Evolutionary conservation across 2,113 vertebrate species (phyloP).

Genomic region (Acinonyx jubatus): DNA sequence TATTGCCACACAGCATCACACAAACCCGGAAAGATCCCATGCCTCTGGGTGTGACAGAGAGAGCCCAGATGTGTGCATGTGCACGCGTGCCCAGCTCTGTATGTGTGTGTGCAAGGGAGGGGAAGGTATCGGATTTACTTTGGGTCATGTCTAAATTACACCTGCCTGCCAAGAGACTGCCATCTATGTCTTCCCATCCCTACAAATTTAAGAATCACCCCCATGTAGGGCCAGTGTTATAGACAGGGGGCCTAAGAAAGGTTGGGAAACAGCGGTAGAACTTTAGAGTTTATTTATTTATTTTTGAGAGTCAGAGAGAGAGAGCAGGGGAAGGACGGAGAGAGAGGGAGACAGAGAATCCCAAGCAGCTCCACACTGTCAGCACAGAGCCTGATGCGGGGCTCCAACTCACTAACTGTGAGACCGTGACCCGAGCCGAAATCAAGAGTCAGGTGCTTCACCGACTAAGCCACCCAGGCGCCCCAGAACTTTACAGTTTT

Average conservation of each 20-base stretch:
- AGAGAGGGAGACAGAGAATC: too few relatives aligned
- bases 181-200: too few relatives aligned
- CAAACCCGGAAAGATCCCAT: background rate
- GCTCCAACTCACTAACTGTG: too few relatives aligned
- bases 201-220: background rate
- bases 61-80: fast-evolving
- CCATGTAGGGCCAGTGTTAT: background rate
- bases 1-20: background rate
- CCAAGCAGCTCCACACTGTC: too few relatives aligned
- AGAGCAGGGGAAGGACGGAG: too few relatives aligned
- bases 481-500: background rate
- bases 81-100: too few relatives aligned
- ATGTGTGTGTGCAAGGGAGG: too few relatives aligned
- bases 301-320: too few relatives aligned
- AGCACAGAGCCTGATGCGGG: too few relatives aligned
- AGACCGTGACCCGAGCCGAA: too few relatives aligned
- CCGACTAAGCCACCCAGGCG: too few relatives aligned
- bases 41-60: background rate
- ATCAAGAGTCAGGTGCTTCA: too few relatives aligned
- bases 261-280: background rate
- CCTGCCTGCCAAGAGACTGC: background rate
- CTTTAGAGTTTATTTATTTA: background rate
- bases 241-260: background rate
- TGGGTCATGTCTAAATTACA: background rate
- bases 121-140: background rate